Conservation (phyloP, 2,888 invertebrate species). For the Perdita meconis region DNA sequence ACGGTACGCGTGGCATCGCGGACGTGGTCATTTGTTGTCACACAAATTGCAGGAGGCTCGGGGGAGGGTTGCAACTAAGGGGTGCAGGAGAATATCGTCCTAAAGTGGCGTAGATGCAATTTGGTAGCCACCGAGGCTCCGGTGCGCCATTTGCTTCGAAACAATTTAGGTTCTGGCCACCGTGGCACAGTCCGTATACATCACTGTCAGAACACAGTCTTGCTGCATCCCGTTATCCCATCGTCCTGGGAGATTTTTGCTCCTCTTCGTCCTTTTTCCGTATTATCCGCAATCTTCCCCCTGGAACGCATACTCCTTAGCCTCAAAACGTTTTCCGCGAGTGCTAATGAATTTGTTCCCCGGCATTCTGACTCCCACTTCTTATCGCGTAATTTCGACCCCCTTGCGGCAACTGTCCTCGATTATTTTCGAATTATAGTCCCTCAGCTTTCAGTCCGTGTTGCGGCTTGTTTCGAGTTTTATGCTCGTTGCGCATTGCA, state of each 20-base stretch:
- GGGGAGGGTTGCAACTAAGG: neutral
- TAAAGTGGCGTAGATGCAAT: slow-evolving; percentile 59
- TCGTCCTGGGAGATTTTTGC: slow-evolving; percentile 35
- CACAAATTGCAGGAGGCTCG: slow-evolving; percentile 45
- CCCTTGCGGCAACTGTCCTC: neutral
- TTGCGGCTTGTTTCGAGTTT: neutral
- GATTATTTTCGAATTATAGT: slow-evolving; percentile 10
- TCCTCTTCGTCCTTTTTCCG: slow-evolving; percentile 1
- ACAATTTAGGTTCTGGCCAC: slow-evolving; percentile 63
- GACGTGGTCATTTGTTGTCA: slow-evolving; percentile 36
- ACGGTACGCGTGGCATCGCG: slow-evolving; percentile 25
- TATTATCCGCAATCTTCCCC: slow-evolving; percentile 4
- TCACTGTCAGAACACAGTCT: slow-evolving; percentile 59
- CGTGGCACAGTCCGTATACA: slow-evolving; percentile 58
- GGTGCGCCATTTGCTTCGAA: slow-evolving; percentile 65
- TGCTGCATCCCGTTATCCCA: slow-evolving; percentile 27
- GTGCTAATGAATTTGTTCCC: slow-evolving; percentile 26
- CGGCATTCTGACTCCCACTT: neutral
- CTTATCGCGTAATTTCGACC: neutral
- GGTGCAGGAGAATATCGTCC: slow-evolving; percentile 39
- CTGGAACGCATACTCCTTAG: neutral
- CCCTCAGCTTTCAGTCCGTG: neutral
- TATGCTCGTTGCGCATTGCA: slow-evolving; percentile 25
- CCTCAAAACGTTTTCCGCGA: neutral
- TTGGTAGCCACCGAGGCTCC: slow-evolving; percentile 46